Evolutionary conservation across 2,113 vertebrate species (phyloP).

Genomic region (Corapipo altera): DNA sequence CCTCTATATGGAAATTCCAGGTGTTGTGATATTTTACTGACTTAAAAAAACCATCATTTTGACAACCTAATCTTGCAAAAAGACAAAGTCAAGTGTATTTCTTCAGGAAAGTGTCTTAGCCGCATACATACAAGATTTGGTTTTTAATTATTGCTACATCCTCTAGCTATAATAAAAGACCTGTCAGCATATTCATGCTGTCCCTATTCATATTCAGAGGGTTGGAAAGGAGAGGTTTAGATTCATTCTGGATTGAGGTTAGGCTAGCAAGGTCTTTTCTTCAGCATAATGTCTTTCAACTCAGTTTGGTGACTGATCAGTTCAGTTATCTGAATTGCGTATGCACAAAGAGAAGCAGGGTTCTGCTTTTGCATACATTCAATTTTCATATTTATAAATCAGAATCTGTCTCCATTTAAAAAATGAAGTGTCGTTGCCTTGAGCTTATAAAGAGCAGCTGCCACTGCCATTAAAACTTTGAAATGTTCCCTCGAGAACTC

Average conservation of each 20-base stretch:
- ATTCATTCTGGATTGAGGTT: constrained; percentile 46
- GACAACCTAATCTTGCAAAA: constrained; percentile 54
- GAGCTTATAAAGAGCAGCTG: constrained; percentile 54
- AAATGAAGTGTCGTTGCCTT: constrained; percentile 30
- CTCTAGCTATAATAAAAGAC: constrained; percentile 53
- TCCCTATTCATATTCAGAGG: constrained; percentile 20
- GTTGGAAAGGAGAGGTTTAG: constrained; percentile 21
- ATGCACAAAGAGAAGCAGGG: not conserved
- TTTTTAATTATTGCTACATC: constrained; percentile 68
- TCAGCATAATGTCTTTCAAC: constrained; percentile 11
- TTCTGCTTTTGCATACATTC: constrained; percentile 44
- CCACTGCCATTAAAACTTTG: constrained; percentile 44
- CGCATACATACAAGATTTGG: constrained; percentile 26
- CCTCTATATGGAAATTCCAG: not conserved
- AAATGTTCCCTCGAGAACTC: constrained; percentile 51
- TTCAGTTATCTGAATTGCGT: constrained; percentile 35
- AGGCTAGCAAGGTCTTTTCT: constrained; percentile 45
- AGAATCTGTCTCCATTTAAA: constrained; percentile 40
- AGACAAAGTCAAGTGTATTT: constrained; percentile 28
- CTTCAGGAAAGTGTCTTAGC: constrained; percentile 28
- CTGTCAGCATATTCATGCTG: not conserved
- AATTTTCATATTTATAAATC: constrained; percentile 59
- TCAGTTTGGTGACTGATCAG: constrained; percentile 45
- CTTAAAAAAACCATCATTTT: constrained; percentile 50
- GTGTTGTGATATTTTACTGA: not conserved